These are phyloP conservation scores for Zosterops borbonicus DNA, from an alignment of 2,113 vertebrate species.

Conservation along the genomic window DNA sequence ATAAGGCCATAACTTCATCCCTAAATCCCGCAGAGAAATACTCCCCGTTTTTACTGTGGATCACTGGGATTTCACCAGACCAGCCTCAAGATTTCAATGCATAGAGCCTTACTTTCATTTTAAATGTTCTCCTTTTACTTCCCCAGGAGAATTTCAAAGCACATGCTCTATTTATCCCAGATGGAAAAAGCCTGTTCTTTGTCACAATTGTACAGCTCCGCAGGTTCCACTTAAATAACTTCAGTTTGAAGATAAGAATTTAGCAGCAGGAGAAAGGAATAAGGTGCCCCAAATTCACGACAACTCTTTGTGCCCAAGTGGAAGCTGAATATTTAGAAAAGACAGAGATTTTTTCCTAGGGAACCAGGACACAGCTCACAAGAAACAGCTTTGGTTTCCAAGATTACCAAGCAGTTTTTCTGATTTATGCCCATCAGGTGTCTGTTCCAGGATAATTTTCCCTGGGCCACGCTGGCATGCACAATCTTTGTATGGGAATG, in stretches of 20 bases:
- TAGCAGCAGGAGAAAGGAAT: neutral
- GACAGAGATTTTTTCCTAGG: neutral
- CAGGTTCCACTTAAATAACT: neutral
- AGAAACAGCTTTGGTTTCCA: neutral
- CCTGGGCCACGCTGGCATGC: neutral
- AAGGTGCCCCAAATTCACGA: neutral
- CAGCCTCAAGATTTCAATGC: neutral
- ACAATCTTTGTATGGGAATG: fast-evolving
- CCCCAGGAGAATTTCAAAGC: neutral
- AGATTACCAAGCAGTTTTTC: neutral
- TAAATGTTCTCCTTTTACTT: neutral
- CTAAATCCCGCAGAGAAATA: neutral
- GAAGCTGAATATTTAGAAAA: neutral
- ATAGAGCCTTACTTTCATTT: neutral
- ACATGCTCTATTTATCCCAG: neutral
- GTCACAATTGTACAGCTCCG: neutral
- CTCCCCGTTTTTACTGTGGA: neutral
- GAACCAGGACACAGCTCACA: neutral
- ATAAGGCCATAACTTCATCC: neutral
- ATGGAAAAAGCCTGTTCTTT: constrained; percentile 31
- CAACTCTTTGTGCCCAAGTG: neutral
- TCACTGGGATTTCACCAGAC: neutral
- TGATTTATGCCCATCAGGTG: neutral
- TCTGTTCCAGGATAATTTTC: neutral
- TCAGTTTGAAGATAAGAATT: neutral